Conservation (phyloP, 2,888 invertebrate genomes). For the Drosophila mercatorum region DNA sequence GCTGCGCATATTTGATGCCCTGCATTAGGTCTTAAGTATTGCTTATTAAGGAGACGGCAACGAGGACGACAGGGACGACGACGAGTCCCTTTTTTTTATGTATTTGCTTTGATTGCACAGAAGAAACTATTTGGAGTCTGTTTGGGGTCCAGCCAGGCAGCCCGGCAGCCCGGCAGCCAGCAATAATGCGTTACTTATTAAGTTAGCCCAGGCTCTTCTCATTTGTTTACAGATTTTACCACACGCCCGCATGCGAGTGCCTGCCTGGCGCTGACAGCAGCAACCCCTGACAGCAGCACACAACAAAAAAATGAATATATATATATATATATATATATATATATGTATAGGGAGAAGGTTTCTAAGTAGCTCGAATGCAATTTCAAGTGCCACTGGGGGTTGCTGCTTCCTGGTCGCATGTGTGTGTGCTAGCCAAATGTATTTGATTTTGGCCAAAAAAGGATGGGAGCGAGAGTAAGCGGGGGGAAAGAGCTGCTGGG, state of each 20-base stretch:
- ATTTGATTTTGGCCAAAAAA: slow-evolving; percentile 51
- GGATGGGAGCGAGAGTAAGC: background rate
- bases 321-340: background rate
- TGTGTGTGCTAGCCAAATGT: slow-evolving; percentile 40
- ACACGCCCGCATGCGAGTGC: slow-evolving; percentile 12
- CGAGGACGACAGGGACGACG: slow-evolving; percentile 9
- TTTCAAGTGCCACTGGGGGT: slow-evolving; percentile 60
- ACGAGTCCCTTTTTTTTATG: slow-evolving; percentile 42
- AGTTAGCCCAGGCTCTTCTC: slow-evolving; percentile 62
- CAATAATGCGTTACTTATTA: slow-evolving; percentile 71
- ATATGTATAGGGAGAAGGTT: slow-evolving; percentile 12
- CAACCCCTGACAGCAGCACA: slow-evolving; percentile 46
- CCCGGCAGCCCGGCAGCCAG: slow-evolving; percentile 25
- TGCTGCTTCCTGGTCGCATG: slow-evolving; percentile 44
- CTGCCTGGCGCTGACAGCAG: slow-evolving; percentile 34
- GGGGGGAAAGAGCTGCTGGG: slow-evolving; percentile 3
- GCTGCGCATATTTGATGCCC: slow-evolving; percentile 76
- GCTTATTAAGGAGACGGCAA: slow-evolving; percentile 60
- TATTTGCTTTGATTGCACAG: background rate
- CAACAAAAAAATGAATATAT: slow-evolving; percentile 4
- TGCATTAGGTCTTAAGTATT: slow-evolving; percentile 77
- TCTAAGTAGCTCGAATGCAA: slow-evolving; percentile 74
- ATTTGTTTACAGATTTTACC: slow-evolving; percentile 69
- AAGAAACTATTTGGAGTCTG: slow-evolving; percentile 23
- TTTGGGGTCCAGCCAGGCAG: background rate